Evolutionary conservation across 2,797 vertebrate genomes (phyloP).

Genomic region (Coregonus suidteri): DNA sequence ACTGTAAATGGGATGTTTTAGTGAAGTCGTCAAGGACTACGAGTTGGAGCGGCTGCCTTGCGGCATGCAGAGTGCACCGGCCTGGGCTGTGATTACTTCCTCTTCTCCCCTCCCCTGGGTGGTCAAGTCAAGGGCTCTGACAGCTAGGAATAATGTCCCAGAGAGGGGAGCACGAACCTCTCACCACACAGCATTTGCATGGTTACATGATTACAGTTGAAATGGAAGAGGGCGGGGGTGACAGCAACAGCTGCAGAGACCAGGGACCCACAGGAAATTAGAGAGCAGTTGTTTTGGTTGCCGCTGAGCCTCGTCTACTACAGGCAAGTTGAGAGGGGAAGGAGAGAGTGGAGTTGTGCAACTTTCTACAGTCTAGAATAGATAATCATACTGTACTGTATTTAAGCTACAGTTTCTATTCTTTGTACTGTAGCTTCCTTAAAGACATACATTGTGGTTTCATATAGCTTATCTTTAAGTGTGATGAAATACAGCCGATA

Average conservation of each 20-base stretch:
- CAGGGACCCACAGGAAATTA: slow-evolving; percentile 61
- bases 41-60: slow-evolving; percentile 63
- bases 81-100: slow-evolving; percentile 71
- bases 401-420: not conserved
- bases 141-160: slow-evolving; percentile 75
- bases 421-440: not conserved
- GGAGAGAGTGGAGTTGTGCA: slow-evolving; percentile 23
- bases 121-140: slow-evolving; percentile 70
- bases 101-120: slow-evolving; percentile 68
- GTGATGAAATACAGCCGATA: not conserved
- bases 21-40: slow-evolving; percentile 72
- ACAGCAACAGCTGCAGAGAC: slow-evolving; percentile 71
- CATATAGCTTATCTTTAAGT: not conserved
- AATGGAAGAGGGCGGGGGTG: slow-evolving; percentile 57
- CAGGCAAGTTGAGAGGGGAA: slow-evolving; percentile 29
- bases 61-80: slow-evolving; percentile 44
- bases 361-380: not conserved
- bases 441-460: not conserved
- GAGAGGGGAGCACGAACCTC: slow-evolving; percentile 68
- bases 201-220: slow-evolving; percentile 71
- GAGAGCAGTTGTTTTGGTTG: slow-evolving; percentile 40
- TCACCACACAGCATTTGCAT: slow-evolving; percentile 70
- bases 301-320: slow-evolving; percentile 21
- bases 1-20: slow-evolving; percentile 73
- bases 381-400: not conserved